A percentile compares a stretch with the other conserved stretches of the same genome.
phyloP scores from a whole-genome alignment of 2,113 vertebrate genomes.

The Lagopus leucura region DNA sequence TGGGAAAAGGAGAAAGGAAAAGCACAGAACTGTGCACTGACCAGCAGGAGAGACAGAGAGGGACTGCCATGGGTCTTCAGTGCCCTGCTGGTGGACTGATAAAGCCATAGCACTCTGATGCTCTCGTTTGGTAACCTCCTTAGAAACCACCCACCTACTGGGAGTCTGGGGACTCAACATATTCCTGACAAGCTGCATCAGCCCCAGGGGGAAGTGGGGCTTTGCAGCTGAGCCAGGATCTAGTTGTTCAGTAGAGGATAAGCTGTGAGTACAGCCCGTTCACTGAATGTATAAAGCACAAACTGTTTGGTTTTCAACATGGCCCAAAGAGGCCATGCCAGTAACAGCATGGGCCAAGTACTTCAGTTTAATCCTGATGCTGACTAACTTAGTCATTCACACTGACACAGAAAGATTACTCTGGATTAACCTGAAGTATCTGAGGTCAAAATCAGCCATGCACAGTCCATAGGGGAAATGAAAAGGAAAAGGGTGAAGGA shows the following conservation, averaged over 20 bases:
- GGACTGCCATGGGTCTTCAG: not conserved
- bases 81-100: not conserved
- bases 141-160: not conserved
- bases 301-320: constrained; percentile 51
- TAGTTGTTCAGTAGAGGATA: not conserved
- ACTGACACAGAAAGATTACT: constrained; percentile 23
- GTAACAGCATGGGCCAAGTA: constrained; percentile 10
- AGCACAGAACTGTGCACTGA: not conserved
- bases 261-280: constrained; percentile 20
- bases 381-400: not conserved
- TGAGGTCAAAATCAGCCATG: not conserved
- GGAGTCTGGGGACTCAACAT: not conserved
- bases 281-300: constrained; percentile 51
- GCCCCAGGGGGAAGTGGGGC: not conserved
- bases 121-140: not conserved
- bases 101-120: not conserved
- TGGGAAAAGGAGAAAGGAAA: not conserved
- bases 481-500: not conserved
- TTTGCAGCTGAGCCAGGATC: not conserved
- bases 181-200: not conserved
- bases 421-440: constrained; percentile 23
- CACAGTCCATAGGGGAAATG: not conserved
- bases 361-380: constrained; percentile 43
- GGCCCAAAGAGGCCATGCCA: constrained; percentile 12
- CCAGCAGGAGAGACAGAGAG: not conserved